These are phyloP conservation scores for Andrena chrysosceles DNA, from an alignment of 2,888 invertebrate species.

Conservation along the genomic window DNA sequence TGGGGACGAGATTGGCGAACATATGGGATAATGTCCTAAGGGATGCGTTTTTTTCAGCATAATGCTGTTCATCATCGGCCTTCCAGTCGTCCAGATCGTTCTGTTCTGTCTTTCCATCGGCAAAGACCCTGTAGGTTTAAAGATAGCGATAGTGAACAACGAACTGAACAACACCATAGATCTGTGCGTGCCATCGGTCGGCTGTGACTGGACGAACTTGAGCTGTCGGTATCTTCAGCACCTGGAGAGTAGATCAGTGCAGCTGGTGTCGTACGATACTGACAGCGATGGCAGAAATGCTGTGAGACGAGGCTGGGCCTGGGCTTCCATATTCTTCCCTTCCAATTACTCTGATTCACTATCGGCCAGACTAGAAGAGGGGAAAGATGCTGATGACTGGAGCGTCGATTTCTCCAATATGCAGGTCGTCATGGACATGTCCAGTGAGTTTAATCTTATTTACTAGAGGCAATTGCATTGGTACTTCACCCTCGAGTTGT, in stretches of 20 bases:
- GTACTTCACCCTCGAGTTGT: neutral
- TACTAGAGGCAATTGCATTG: neutral
- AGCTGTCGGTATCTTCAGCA: conserved; percentile 92
- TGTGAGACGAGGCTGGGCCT: conserved; percentile 90
- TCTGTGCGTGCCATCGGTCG: conserved; percentile 80
- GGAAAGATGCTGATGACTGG: conserved; percentile 87
- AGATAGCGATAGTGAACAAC: conserved; percentile 92
- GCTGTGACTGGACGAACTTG: conserved; percentile 89
- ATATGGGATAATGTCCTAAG: neutral
- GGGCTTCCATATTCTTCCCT: conserved; percentile 91
- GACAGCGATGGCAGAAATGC: conserved; percentile 88
- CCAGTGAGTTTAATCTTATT: conserved; percentile 88
- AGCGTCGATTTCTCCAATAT: conserved; percentile 89
- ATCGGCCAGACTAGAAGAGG: conserved; percentile 87
- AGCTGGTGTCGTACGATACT: conserved; percentile 87
- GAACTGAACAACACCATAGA: conserved; percentile 87
- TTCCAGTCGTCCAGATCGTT: conserved; percentile 94
- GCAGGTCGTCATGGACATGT: conserved; percentile 92
- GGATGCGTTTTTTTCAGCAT: conserved; percentile 86
- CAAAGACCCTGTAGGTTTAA: conserved; percentile 92
- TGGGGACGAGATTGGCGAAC: neutral
- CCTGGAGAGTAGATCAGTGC: conserved; percentile 88
- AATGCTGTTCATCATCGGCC: conserved; percentile 93
- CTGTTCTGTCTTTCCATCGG: conserved; percentile 96
- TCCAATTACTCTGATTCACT: conserved; percentile 91